Evolutionary conservation across 2,797 vertebrate genomes (phyloP).

Genomic region (Lithobates sylvaticus): DNA sequence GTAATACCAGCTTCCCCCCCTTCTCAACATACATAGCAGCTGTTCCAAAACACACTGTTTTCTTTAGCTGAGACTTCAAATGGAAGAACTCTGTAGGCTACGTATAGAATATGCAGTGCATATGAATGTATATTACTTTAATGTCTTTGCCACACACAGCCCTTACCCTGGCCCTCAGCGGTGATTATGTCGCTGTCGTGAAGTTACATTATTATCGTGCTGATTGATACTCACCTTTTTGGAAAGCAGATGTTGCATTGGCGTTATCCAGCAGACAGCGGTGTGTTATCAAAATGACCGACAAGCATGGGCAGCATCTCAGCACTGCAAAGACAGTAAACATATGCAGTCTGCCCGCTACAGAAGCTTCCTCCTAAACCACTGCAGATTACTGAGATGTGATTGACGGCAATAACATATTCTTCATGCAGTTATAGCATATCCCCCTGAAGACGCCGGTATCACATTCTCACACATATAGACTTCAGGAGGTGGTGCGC

Average conservation of each 20-base stretch:
- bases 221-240: neutral
- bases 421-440: neutral
- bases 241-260: neutral
- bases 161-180: constrained; percentile 4
- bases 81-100: constrained; percentile 50
- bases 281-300: neutral
- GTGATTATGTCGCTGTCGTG: neutral
- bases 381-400: neutral
- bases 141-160: constrained; percentile 25
- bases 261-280: neutral
- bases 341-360: neutral
- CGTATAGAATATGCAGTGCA: constrained; percentile 36
- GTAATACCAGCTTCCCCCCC: constrained; percentile 62
- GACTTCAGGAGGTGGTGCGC: neutral
- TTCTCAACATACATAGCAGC: constrained; percentile 62
- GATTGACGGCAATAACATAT: neutral
- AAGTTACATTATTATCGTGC: constrained; percentile 1
- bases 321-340: neutral
- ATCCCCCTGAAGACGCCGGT: neutral
- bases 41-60: constrained; percentile 62
- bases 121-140: constrained; percentile 27
- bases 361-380: neutral
- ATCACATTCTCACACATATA: neutral
- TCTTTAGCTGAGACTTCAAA: constrained; percentile 56
- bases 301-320: neutral